Evolutionary conservation across 2,113 vertebrate species (phyloP).

Genomic region (Ophthalmolycus amberensis): DNA sequence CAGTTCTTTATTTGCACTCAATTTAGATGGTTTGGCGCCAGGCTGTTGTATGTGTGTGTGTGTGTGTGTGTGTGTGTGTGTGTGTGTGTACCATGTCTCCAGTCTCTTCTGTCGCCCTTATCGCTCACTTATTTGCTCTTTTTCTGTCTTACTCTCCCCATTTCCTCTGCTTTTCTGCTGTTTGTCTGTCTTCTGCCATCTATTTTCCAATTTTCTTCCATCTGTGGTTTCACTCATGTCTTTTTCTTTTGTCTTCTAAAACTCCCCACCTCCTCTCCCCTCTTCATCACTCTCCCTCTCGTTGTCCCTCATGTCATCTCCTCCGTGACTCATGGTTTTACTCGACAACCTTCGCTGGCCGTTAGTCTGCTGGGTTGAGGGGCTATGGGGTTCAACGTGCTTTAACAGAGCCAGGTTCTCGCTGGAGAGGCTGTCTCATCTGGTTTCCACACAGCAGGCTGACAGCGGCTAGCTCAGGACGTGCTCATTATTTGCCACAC

Average conservation of each 20-base stretch:
- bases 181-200: conserved; percentile 36
- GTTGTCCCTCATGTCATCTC: conserved; percentile 50
- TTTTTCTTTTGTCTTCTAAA: conserved; percentile 50
- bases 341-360: conserved; percentile 42
- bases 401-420: conserved; percentile 43
- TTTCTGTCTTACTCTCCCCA: conserved; percentile 21
- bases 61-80: conserved; percentile 25
- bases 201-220: conserved; percentile 29
- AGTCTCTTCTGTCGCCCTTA: conserved; percentile 38
- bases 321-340: conserved; percentile 48
- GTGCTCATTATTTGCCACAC: conserved; percentile 59
- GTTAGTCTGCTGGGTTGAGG: conserved; percentile 46
- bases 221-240: conserved; percentile 35
- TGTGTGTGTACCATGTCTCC: conserved; percentile 15
- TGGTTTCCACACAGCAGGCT: conserved; percentile 36
- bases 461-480: conserved; percentile 26
- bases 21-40: conserved; percentile 63
- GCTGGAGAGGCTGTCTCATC: conserved; percentile 33
- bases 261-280: conserved; percentile 18
- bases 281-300: conserved; percentile 27
- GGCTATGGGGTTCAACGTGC: conserved; percentile 53
- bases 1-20: conserved; percentile 70
- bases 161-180: conserved; percentile 29
- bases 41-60: conserved; percentile 38
- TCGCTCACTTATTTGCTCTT: conserved; percentile 41